Base-by-base conservation (phyloP, 2,113 vertebrate genomes). In the Spheniscus mendiculus region DNA sequence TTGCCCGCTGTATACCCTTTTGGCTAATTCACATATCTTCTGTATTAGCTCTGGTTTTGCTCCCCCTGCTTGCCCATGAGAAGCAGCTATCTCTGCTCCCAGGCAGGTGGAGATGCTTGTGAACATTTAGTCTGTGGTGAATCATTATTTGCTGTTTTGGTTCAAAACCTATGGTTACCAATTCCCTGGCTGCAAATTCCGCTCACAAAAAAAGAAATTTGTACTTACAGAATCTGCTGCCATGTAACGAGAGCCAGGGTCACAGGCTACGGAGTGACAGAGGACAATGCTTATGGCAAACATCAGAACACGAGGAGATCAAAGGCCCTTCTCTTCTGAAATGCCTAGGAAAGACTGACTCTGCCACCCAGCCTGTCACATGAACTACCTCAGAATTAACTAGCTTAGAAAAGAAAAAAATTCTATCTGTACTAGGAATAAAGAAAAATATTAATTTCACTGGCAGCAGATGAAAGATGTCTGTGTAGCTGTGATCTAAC, bases 391-490 rank as follows among this genome's bases (percentile, higher is more conserved):
- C 93, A 96, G 95, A 95, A 97, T 95, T 97, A 97, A 97, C 94
- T 92, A 96, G 67, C 69, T 94, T 91, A 83, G 49, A 67, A 40
- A 65, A 97, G 97, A 83, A 72, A 71, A 32, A 56, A 86, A 89
- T 93, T 84, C 94, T 96, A 95, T 97, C 97, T 97, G 90, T 94
- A 87, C 62, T 70, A 90, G 84, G 66, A 98, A 93, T 98, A 97
- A 97, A 96, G 94, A 96, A 97, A 98, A 97, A 96, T 97, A 97
- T 97, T 97, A 97, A 98, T 98, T 98, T 98, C 95, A 90, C 87
- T 98, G 97, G 96, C 90, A 96, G 96, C 73, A 97, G 97, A 97
- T 97, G 97, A 98, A 98, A 98, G 96, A 97, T 93, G 92, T 92
- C 96, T 97, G 86, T 80, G 79, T 95, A 97, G 96, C 90, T 98